Conservation (phyloP, 2,113 vertebrate species). For the Corythoichthys intestinalis region DNA sequence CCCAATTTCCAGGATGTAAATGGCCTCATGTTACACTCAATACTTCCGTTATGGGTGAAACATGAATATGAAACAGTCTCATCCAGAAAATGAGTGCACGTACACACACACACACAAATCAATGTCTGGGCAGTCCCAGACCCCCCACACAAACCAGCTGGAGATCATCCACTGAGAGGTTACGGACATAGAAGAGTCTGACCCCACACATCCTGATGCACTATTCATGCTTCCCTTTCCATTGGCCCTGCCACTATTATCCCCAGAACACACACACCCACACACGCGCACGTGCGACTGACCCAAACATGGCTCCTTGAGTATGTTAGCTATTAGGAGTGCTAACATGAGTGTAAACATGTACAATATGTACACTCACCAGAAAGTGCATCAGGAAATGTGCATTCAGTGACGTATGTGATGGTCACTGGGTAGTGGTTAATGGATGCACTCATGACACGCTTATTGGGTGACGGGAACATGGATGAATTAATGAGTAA, state of each 20-base stretch:
- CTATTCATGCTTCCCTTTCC: slow-evolving; percentile 80
- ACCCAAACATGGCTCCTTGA: slow-evolving; percentile 24
- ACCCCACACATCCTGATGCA: slow-evolving; percentile 68
- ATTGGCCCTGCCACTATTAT: slow-evolving; percentile 10
- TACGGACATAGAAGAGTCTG: slow-evolving; percentile 46
- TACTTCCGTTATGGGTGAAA: slow-evolving; percentile 34
- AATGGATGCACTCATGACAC: neutral
- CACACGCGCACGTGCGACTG: slow-evolving; percentile 7
- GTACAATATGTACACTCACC: slow-evolving; percentile 1
- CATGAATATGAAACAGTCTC: slow-evolving; percentile 57
- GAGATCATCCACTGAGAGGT: slow-evolving; percentile 54
- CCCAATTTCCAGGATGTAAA: slow-evolving; percentile 51
- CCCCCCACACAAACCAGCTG: slow-evolving; percentile 48
- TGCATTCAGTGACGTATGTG: neutral
- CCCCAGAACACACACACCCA: slow-evolving; percentile 2
- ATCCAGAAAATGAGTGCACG: neutral
- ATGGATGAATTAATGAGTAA: no score
- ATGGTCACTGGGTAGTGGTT: neutral
- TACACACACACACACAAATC: slow-evolving; percentile 5
- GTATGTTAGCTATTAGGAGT: slow-evolving; percentile 12
- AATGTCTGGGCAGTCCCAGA: slow-evolving; percentile 16
- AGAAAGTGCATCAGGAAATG: slow-evolving; percentile 8
- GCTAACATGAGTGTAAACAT: neutral
- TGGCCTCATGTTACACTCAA: slow-evolving; percentile 39
- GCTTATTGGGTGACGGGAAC: neutral